Evolutionary conservation across 2,113 vertebrate genomes (phyloP).

Genomic region (Nestor notabilis): DNA sequence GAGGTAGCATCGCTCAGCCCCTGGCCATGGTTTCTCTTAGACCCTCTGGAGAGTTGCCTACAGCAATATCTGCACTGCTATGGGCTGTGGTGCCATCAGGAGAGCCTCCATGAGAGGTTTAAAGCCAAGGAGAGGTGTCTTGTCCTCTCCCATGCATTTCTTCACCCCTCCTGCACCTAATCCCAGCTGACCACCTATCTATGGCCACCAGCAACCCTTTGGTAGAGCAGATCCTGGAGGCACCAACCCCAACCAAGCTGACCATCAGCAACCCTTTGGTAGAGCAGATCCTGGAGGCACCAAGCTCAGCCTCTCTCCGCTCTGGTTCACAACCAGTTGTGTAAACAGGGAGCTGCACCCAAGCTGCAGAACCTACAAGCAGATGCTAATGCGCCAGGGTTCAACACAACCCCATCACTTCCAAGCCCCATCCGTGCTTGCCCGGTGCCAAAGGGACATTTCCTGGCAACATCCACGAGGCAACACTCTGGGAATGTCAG

Average conservation of each 20-base stretch:
- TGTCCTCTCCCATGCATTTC: background rate
- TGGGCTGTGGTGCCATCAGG: background rate
- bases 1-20: background rate
- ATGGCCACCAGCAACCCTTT: background rate
- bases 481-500: background rate
- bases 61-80: fast-evolving
- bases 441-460: fast-evolving
- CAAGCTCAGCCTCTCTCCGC: background rate
- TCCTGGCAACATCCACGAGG: background rate
- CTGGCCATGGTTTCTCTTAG: background rate
- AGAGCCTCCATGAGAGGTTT: background rate
- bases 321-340: background rate
- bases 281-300: background rate
- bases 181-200: background rate
- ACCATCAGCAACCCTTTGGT: background rate
- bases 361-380: background rate
- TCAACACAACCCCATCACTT: background rate
- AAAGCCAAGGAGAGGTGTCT: background rate
- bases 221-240: background rate
- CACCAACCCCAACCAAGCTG: background rate
- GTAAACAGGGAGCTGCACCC: background rate
- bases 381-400: fast-evolving
- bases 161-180: background rate
- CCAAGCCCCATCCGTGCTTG: background rate
- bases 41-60: background rate